phyloP scores from a whole-genome alignment of 2,797 vertebrate species.

The Lates japonicus region DNA sequence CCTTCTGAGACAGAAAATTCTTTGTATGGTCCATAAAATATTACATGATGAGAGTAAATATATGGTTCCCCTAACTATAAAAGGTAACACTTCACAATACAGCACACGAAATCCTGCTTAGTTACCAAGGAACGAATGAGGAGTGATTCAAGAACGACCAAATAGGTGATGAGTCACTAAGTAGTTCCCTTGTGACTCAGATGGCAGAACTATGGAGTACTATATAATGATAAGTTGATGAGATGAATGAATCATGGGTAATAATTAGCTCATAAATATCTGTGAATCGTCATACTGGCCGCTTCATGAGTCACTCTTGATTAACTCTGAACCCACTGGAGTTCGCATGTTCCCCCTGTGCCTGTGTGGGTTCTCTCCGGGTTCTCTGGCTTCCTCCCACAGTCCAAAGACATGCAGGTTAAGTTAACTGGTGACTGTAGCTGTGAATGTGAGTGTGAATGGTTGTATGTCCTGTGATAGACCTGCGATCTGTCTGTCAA shows the following conservation, averaged over 20 bases:
- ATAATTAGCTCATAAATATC: neutral
- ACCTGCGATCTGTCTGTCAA: no score
- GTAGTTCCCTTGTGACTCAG: neutral
- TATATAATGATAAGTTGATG: neutral
- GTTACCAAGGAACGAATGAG: neutral
- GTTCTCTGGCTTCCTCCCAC: no score
- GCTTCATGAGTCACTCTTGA: neutral
- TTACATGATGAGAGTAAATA: neutral
- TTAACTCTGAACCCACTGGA: neutral
- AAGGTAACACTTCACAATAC: neutral
- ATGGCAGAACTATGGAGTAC: neutral
- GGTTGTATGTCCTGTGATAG: no score
- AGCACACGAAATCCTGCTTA: no score
- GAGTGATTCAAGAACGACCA: neutral
- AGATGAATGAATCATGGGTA: neutral
- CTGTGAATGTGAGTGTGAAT: no score
- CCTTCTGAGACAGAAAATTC: neutral
- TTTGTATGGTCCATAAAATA: neutral
- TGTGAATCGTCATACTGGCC: neutral
- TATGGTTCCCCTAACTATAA: neutral
- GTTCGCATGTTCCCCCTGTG: no score
- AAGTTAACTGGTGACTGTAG: no score
- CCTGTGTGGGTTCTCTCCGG: no score
- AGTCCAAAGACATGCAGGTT: no score
- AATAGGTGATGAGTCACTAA: neutral